Base-by-base conservation (phyloP, 2,113 vertebrate species). In the Collichthys lucidus region DNA sequence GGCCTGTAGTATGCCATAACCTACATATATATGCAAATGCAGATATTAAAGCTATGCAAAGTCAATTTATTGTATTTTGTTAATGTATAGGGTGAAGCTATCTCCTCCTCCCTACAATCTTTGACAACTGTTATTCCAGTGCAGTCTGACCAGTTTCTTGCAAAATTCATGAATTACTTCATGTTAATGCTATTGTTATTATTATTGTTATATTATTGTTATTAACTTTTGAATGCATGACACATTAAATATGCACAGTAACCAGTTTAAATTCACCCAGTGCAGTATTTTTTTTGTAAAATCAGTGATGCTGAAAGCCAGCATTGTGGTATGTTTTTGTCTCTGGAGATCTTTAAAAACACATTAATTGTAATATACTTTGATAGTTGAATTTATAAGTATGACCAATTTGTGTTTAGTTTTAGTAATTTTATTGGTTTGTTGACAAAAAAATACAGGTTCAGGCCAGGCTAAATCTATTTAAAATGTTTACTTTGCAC, bases 1-100 rank as follows among this genome's bases (percentile, higher is more conserved):
- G 15, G 24, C 31, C 59, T 42, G 47, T n/a, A 74, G 29, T 9
- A 12, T 49, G 22, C 50, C 57, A 35, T 10, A 49, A 12, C 70
- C 22, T 29, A n/a, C 29, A 50, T 57, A 29, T 12, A 9, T 24
- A 63, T 63, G 59, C 59, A 53, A 74, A 74, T 61, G 15, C 29
- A 42, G 59, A 53, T 47, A 40, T 40, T 40, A 5, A 40, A 74
- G 71, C 15, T 29, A n/a, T 35, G 44, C 44, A 73, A 35, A 61
- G 71, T 50, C 20, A 35, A 22, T 61, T 74, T 50, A 14, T 35
- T n/a, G 44, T 47, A 35, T 24, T 26, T 26, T 26, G 26, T 26
- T 50, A 14, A 50, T n/a, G 26, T 47, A 35, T 24, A 52, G 15
- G 47, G 4, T 5, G 14, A 22, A 22, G 20, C 12, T 1, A 22